A percentile compares a stretch with the other conserved stretches of the same genome.
These are phyloP conservation scores for Aphelinus atriplicis DNA, from an alignment of 1,140 invertebrate genomes.

Conservation along the genomic window DNA sequence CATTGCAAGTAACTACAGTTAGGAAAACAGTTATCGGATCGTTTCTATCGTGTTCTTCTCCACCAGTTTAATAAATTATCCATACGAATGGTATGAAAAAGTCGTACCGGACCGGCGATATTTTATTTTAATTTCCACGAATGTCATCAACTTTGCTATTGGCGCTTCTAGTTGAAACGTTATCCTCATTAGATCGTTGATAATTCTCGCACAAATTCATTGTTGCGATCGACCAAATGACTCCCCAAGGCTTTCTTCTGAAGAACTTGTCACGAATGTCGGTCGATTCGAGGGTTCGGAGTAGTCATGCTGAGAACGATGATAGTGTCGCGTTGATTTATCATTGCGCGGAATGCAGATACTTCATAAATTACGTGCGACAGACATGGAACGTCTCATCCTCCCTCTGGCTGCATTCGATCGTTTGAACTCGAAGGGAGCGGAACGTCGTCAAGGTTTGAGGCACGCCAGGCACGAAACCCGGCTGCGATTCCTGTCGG, in stretches of 20 bases:
- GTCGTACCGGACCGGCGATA: too few relatives aligned
- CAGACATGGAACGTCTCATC: conserved; percentile 54
- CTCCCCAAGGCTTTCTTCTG: too few relatives aligned
- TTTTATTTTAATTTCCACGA: too few relatives aligned
- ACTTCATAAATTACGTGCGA: conserved; percentile 66
- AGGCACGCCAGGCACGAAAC: conserved; percentile 61
- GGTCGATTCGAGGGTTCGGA: not conserved
- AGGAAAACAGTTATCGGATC: conserved; percentile 14
- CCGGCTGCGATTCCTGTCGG: conserved; percentile 40
- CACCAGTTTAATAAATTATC: not conserved
- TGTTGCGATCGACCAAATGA: too few relatives aligned
- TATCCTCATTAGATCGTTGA: too few relatives aligned
- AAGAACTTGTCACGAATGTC: too few relatives aligned
- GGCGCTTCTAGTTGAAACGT: too few relatives aligned
- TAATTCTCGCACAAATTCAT: too few relatives aligned
- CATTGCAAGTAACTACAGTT: conserved; percentile 20
- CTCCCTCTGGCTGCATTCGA: conserved; percentile 41
- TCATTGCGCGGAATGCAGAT: conserved; percentile 62
- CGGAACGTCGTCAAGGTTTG: conserved; percentile 4
- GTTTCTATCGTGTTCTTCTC: not conserved
- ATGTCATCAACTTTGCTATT: too few relatives aligned
- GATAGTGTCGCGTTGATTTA: conserved; percentile 63
- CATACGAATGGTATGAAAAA: too few relatives aligned
- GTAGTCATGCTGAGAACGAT: not conserved
- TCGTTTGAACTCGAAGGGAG: conserved; percentile 6